These are phyloP conservation scores for Tursiops truncatus DNA, from an alignment of 2,113 vertebrate genomes.

Conservation along the genomic window DNA sequence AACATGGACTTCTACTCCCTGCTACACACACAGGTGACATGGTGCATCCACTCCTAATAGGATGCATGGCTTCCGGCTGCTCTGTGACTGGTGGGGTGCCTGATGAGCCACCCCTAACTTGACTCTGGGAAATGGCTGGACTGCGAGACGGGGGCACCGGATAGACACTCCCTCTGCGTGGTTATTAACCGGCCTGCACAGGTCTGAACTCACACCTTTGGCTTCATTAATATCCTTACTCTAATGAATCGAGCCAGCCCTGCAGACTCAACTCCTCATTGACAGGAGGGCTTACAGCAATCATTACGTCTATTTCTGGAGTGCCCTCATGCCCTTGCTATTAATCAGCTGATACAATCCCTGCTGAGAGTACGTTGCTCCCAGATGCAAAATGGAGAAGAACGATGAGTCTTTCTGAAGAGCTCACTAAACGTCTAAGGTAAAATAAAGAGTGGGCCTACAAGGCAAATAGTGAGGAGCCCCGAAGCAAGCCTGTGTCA, in stretches of 20 bases:
- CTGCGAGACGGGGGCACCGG: background rate
- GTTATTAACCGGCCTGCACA: background rate
- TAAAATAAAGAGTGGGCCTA: slow-evolving; percentile 37
- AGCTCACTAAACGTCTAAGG: slow-evolving; percentile 33
- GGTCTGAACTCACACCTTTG: slow-evolving; percentile 24
- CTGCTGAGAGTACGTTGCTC: slow-evolving; percentile 17
- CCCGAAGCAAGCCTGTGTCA: background rate
- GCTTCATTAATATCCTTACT: slow-evolving; percentile 55
- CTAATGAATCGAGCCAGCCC: slow-evolving; percentile 55
- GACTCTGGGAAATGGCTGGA: background rate
- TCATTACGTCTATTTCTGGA: slow-evolving; percentile 84
- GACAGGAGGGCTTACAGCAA: slow-evolving; percentile 80
- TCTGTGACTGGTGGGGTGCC: background rate
- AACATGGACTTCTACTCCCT: background rate
- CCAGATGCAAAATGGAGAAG: slow-evolving; percentile 51
- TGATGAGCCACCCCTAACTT: background rate
- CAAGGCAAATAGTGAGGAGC: background rate
- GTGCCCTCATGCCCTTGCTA: slow-evolving; percentile 81
- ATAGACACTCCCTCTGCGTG: background rate
- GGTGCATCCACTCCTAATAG: background rate
- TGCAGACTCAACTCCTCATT: slow-evolving; percentile 60
- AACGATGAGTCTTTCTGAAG: slow-evolving; percentile 24
- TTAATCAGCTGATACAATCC: slow-evolving; percentile 81
- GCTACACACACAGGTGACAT: background rate
- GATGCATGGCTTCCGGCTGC: background rate